Evolutionary conservation across 2,113 vertebrate species (phyloP), one percentile per base, ranked within the genome.

Genomic region (Oncorhynchus masou): DNA sequence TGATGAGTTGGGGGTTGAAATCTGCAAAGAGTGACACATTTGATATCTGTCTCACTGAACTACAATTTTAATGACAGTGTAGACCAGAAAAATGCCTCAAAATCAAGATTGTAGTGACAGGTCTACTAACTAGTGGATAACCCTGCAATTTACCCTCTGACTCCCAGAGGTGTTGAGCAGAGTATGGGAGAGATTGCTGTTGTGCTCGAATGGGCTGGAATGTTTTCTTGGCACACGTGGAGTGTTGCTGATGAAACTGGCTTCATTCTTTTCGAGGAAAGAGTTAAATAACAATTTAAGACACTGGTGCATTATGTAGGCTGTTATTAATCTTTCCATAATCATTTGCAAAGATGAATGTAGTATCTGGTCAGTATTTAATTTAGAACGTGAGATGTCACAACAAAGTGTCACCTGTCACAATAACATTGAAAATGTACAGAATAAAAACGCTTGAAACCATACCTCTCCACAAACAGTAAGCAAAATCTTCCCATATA

Each of bases 401-500:
- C 39, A 11, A 45, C 9, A 11, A 45, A 45, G 39, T 45, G 39
- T 11, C 22, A 25, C 12, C 5, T 8, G 24, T 22, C 60, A 25
- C 24, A 25, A 25, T 64, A 22, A 3, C 60, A 69, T 39, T 39
- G 2, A 5, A 71, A 5, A 31, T 27, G 5, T 31, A 25, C 62
- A 16, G 24, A 24, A 29, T 1, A 1, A 57, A 1, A 1, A 67
- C 27, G 15, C 12, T 4, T 31, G 25, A 25, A 65, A 34, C 49
- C 77, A 1, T 83, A 96, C 96, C 94, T 94, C 39, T 45, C 39
- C 93, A 73, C 85, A 88, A 67, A 96, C 88, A 68, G 89, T 93
- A 73, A 97, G 90, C 27, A 94, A 74, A 77, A 97, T 91, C 84
- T 94, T 96, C 62, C 92, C 93, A 77, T 90, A 91, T 27, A 91